Conservation (phyloP, 2,113 vertebrate genomes). For the Eupsittula cactorum region DNA sequence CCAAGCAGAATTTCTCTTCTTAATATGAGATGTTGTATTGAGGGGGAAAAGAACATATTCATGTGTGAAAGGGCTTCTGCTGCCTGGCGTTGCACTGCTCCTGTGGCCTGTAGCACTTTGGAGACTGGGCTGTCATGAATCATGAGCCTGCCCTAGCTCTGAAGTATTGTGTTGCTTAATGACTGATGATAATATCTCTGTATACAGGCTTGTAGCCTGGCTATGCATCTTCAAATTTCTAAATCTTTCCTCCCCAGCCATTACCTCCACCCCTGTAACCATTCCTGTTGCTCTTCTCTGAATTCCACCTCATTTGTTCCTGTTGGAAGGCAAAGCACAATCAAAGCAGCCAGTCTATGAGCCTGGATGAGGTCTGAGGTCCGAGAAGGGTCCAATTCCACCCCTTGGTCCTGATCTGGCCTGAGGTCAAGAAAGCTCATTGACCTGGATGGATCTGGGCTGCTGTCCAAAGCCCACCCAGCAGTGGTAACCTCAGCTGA, state of each 20-base stretch:
- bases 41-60: background rate
- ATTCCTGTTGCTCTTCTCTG: conserved; percentile 44
- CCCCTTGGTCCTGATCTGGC: background rate
- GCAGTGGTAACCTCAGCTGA: background rate
- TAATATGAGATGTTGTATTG: background rate
- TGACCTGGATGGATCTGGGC: background rate
- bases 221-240: conserved; percentile 46
- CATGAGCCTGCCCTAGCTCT: conserved; percentile 16
- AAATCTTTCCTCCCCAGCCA: conserved; percentile 55
- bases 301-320: conserved; percentile 28
- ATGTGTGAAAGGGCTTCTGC: background rate
- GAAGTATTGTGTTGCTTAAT: conserved; percentile 20
- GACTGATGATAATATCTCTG: conserved; percentile 42
- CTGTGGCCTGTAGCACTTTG: background rate
- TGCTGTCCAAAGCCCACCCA: background rate
- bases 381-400: background rate
- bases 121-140: background rate
- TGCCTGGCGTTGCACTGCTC: rapidly evolving
- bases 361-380: background rate
- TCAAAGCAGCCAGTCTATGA: background rate
- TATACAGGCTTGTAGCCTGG: conserved; percentile 8
- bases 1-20: background rate
- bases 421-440: background rate
- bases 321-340: background rate
- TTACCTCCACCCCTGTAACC: conserved; percentile 35